phyloP scores from a whole-genome alignment of 2,888 invertebrate species.

The Microplitis manilae region DNA sequence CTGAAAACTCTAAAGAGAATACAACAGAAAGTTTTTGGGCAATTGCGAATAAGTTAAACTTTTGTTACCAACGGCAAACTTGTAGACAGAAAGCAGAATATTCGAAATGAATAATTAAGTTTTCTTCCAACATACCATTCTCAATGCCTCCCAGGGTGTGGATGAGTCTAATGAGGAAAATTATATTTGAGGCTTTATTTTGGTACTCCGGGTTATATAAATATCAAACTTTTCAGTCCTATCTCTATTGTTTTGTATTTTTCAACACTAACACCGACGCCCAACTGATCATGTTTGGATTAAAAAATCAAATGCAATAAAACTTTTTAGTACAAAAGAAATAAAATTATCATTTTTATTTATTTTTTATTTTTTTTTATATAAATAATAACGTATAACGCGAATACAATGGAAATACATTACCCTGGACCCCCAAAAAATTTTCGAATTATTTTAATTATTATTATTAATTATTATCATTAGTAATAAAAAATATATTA shows the following conservation, averaged over 20 bases:
- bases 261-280: neutral
- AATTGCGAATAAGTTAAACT: conserved; percentile 20
- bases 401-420: conserved; percentile 58
- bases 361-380: conserved; percentile 43
- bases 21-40: conserved; percentile 27
- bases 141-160: conserved; percentile 67
- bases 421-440: conserved; percentile 59
- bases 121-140: conserved; percentile 64
- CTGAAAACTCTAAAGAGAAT: conserved; percentile 7
- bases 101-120: conserved; percentile 49
- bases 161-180: conserved; percentile 62
- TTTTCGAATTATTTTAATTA: conserved; percentile 28
- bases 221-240: conserved; percentile 31
- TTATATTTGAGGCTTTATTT: conserved; percentile 33
- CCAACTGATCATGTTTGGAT: neutral
- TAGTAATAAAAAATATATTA: conserved; percentile 51
- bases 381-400: conserved; percentile 59
- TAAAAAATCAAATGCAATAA: neutral
- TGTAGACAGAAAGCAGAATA: conserved; percentile 24
- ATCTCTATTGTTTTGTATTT: neutral
- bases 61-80: conserved; percentile 7
- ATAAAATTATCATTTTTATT: conserved; percentile 6
- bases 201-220: conserved; percentile 19
- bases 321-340: conserved; percentile 16
- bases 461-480: conserved; percentile 16